Evolutionary conservation across 2,797 vertebrate genomes (phyloP), one percentile per base, ranked within the genome.

Genomic region (Fundulus diaphanus): DNA sequence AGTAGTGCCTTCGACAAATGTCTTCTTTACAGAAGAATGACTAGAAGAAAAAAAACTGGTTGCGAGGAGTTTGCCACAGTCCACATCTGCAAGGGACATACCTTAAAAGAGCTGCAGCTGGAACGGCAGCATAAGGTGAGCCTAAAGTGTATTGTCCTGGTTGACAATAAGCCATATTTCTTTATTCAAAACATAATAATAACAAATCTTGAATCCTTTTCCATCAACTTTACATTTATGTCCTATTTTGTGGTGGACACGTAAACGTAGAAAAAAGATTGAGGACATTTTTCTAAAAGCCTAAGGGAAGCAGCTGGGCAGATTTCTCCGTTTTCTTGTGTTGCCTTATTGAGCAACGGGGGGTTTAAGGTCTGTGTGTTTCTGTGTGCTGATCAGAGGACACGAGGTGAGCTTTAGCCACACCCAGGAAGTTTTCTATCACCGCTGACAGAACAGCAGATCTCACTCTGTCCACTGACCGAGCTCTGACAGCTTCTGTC

Each of bases 351-450:
- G n/a, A 27, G 27, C 8, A 24, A 6, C 24, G 18, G 40, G 27
- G 63, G 9, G 29, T 69, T 75, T 52, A 63, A 5, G 27, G 16
- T 54, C 11, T 37, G 20, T 37, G 59, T 1, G 40, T 42, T 42
- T 42, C 7, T 42, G 20, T 68, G 63, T 80, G 84, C 81, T 70
- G 81, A 77, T 85, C 52, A 74, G 61, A 86, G 83, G 81, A 81
- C 88, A 68, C 7, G 0, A 74, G 73, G 75, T 78, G 74, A 93
- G 86, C 80, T 90, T 71, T 77, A 82, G 80, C 91, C 80, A 66
- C 89, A 89, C 91, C 88, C 82, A 83, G 93, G 88, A 94, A 87
- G 89, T 88, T 87, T 91, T 93, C 88, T 86, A 89, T 93, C 92
- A 92, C 73, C 80, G 90, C 87, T 86, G 86, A 93, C 92, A 93